phyloP scores from a whole-genome alignment of 30 jellyfish, hydroid and myxozoan species.

The Haliclystus octoradiatus region DNA sequence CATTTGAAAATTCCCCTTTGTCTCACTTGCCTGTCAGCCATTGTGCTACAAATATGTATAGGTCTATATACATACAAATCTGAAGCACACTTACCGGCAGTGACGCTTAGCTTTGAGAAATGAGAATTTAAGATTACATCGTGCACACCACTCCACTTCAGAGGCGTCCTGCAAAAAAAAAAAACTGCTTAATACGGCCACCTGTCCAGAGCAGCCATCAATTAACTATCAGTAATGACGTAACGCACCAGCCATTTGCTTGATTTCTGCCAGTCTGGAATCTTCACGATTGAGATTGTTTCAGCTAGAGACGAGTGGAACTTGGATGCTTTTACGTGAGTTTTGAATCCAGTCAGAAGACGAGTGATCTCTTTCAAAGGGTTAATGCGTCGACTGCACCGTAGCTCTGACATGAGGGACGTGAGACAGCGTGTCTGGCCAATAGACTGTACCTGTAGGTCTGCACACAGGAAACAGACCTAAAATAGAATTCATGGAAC shows the following conservation, averaged over 20 bases:
- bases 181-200: background rate
- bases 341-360: constrained; percentile 52
- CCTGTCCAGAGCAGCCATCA: background rate
- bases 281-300: constrained; percentile 58
- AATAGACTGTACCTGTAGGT: constrained; percentile 29
- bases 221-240: background rate
- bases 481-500: background rate
- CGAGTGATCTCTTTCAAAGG: constrained; percentile 40
- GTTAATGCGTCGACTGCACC: constrained; percentile 31
- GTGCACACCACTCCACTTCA: constrained; percentile 81
- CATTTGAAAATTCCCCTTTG: no score
- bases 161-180: constrained; percentile 54
- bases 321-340: constrained; percentile 46
- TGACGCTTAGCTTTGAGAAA: constrained; percentile 55
- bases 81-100: constrained; percentile 44
- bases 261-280: constrained; percentile 86
- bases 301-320: constrained; percentile 39
- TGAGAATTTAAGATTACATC: constrained; percentile 54
- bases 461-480: constrained; percentile 87
- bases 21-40: no score
- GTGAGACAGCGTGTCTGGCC: constrained; percentile 57
- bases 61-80: background rate
- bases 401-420: constrained; percentile 15
- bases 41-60: no score
- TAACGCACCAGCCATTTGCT: constrained; percentile 79